phyloP scores from a whole-genome alignment of 2,113 vertebrate species.

The Bubo scandiacus region DNA sequence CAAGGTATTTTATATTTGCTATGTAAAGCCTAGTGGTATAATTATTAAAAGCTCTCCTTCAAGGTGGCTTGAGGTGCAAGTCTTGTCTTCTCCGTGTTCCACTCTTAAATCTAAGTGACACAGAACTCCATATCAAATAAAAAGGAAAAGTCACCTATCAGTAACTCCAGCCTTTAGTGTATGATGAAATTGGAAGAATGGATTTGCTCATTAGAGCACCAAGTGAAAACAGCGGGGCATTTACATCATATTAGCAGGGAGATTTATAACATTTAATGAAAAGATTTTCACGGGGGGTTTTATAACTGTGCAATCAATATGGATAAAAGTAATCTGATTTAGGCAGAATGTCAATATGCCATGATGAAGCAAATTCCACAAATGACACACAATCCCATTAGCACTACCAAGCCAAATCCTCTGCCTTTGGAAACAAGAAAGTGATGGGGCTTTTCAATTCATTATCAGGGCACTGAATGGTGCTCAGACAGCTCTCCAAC shows the following conservation, averaged over 20 bases:
- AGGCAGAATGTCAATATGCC: conserved; percentile 26
- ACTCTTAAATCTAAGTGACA: not conserved
- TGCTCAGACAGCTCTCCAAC: not conserved
- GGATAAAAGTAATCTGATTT: conserved; percentile 21
- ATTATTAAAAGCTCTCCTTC: not conserved
- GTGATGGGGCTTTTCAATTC: not conserved
- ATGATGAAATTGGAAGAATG: not conserved
- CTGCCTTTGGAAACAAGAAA: conserved; percentile 10
- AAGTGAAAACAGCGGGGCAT: not conserved
- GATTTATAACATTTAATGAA: not conserved
- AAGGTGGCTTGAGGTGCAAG: not conserved
- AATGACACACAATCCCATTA: not conserved
- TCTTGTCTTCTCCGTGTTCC: not conserved
- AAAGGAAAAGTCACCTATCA: not conserved
- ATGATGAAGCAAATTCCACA: conserved; percentile 11
- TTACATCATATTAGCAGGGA: not conserved
- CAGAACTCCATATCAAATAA: not conserved
- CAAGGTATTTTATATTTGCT: not conserved
- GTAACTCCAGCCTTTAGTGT: not conserved
- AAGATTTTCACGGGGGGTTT: not conserved
- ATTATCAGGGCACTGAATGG: not conserved
- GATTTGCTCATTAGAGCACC: not conserved
- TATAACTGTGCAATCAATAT: not conserved
- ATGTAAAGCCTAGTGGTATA: not conserved
- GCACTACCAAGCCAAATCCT: not conserved